These are phyloP conservation scores for Leptothorax acervorum DNA, from an alignment of 2,888 invertebrate species.

Conservation along the genomic window DNA sequence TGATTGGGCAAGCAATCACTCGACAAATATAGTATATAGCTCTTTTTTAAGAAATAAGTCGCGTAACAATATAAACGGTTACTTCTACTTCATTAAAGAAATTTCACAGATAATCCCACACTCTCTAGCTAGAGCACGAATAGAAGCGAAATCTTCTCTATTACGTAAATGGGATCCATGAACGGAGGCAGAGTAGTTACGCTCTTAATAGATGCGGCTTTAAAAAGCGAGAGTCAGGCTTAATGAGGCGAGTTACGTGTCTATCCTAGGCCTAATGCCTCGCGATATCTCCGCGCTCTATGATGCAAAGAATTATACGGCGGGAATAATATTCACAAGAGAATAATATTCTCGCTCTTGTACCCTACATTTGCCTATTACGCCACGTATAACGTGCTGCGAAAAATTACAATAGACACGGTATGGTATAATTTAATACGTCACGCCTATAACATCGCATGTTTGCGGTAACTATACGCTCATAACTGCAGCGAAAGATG, in stretches of 20 bases:
- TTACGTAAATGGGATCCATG: slow-evolving; percentile 63
- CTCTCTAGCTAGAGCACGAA: slow-evolving; percentile 52
- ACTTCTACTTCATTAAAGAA: slow-evolving; percentile 57
- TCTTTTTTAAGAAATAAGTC: not conserved
- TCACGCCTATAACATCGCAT: not conserved
- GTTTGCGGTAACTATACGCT: not conserved
- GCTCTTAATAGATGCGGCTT: slow-evolving; percentile 39
- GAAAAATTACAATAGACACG: slow-evolving; percentile 13
- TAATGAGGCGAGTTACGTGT: slow-evolving; percentile 64
- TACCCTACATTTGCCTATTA: slow-evolving; percentile 33
- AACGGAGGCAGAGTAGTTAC: not conserved
- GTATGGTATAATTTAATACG: slow-evolving; percentile 3
- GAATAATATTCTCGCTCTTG: slow-evolving; percentile 16
- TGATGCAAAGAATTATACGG: slow-evolving; percentile 25
- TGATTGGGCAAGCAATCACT: not conserved
- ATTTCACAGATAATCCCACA: slow-evolving; percentile 69
- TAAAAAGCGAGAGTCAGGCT: slow-evolving; percentile 68
- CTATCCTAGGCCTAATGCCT: slow-evolving; percentile 18
- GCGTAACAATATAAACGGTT: slow-evolving; percentile 53
- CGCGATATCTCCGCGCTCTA: slow-evolving; percentile 18
- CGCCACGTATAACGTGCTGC: slow-evolving; percentile 11
- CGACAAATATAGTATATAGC: not conserved
- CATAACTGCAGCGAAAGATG: too few relatives aligned
- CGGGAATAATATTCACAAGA: slow-evolving; percentile 12
- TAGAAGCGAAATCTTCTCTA: slow-evolving; percentile 69